phyloP scores from a whole-genome alignment of 2,888 invertebrate species.

The Mythimna lalbum region DNA sequence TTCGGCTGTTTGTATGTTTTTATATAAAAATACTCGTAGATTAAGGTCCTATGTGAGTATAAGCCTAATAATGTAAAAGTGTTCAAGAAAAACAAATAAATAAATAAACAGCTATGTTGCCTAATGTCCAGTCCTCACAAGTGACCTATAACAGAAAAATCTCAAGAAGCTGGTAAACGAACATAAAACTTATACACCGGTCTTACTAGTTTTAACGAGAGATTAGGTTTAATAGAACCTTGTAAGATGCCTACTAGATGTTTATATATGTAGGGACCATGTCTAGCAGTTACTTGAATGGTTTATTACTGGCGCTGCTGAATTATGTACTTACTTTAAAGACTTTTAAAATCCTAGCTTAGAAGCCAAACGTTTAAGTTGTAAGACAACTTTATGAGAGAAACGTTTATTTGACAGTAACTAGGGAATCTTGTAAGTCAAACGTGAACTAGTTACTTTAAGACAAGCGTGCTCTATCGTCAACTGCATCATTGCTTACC shows the following conservation, averaged over 20 bases:
- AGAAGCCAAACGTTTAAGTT: not conserved
- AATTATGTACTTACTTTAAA: slow-evolving; percentile 14
- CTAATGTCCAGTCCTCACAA: not conserved
- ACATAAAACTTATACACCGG: slow-evolving; percentile 14
- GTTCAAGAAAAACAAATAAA: not conserved
- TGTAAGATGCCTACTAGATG: slow-evolving; percentile 15
- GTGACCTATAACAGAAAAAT: slow-evolving; percentile 10
- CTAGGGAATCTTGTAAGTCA: not conserved
- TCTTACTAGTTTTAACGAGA: slow-evolving; percentile 13
- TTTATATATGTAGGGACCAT: slow-evolving; percentile 18
- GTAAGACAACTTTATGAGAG: not conserved
- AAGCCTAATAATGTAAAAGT: not conserved
- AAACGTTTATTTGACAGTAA: not conserved
- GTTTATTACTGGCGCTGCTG: slow-evolving; percentile 20
- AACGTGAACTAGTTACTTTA: not conserved
- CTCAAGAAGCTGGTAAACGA: slow-evolving; percentile 7
- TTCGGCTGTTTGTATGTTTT: no score
- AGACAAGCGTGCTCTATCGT: not conserved
- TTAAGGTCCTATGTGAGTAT: no score
- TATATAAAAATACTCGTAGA: no score
- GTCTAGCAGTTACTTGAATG: slow-evolving; percentile 2
- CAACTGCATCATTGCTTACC: not conserved
- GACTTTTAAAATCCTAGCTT: slow-evolving; percentile 5
- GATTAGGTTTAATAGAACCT: slow-evolving; percentile 2
- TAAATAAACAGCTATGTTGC: not conserved